Percentiles rank a stretch among this genome's conserved stretches.
phyloP scores from a whole-genome alignment of 2,888 invertebrate genomes.

The Apodemia mormo region DNA sequence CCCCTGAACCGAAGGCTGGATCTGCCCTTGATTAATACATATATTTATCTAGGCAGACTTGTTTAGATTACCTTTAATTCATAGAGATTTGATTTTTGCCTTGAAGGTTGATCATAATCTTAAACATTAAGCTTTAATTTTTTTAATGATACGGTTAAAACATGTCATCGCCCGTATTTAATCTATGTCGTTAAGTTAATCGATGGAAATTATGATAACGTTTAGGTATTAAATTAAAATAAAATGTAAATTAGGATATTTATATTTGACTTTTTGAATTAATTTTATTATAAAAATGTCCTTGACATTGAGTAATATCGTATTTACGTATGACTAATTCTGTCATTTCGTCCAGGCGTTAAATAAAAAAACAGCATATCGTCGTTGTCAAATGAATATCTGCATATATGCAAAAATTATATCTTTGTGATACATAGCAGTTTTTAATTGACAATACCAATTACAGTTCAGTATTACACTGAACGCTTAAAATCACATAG shows the following conservation, averaged over 20 bases:
- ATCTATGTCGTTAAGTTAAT: background rate
- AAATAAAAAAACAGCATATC: background rate
- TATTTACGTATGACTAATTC: background rate
- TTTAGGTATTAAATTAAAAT: constrained; percentile 8
- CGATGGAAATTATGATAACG: constrained; percentile 1
- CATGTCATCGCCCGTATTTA: background rate
- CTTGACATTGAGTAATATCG: constrained; percentile 3
- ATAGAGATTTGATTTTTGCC: too few species aligned
- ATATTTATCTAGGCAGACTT: too few species aligned
- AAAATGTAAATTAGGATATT: constrained; percentile 11
- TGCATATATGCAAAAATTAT: too few species aligned
- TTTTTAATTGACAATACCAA: too few species aligned
- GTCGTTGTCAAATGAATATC: too few species aligned
- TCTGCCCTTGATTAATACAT: too few species aligned
- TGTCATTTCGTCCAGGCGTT: background rate
- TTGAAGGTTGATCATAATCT: background rate
- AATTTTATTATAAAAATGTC: constrained; percentile 6
- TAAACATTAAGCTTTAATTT: background rate
- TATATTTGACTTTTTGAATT: constrained; percentile 8
- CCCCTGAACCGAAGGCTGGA: too few species aligned
- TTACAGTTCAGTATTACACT: too few species aligned
- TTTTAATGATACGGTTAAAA: background rate
- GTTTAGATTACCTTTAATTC: too few species aligned
- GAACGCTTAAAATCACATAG: too few species aligned
- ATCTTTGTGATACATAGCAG: too few species aligned